Base-by-base conservation (phyloP, 2,888 invertebrate species). In the Clanis bilineata region DNA sequence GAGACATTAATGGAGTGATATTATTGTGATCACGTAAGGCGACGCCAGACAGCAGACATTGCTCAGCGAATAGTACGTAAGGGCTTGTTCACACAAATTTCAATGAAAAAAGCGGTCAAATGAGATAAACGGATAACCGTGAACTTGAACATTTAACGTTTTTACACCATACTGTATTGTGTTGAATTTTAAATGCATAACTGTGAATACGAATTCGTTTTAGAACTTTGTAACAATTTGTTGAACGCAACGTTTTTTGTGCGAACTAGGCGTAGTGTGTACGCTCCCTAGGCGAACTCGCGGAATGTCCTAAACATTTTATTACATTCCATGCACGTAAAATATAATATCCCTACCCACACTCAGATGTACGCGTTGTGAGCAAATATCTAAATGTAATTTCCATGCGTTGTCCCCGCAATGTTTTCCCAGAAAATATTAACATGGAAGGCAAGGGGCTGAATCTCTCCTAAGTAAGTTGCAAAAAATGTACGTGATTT, bases 401-500 rank as follows among this genome's bases (percentile, higher is more conserved):
- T 92, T 92, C 90, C 90, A 91, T 92, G 89, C 88, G 89, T 88
- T 88, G 91, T 91, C 91, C 90, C 90, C 89, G 87, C 91, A 90
- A 90, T 91, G 91, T 92, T 90, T 92, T 88, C 86, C 89, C 88
- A 88, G 86, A 91, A 91, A 91, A 92, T 91, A 92, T 92, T 91
- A 91, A 92, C 92, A 91, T 90, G 83, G 84, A 87, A 88, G 86
- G 87, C 85, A 89, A 88, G 90, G 89, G 91, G 87, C 90, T 89
- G 90, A 89, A 87, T 90, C 90, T 90, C 86, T 90, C 87, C 87
- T 92, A 91, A 92, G 92, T 92, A 92, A 92, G 91, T 92, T 92
- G 91, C 91, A 92, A 92, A 92, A 92, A 92, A 92, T 91, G 90
- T 92, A 92, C 92, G 92, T 92, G 92, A 92, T 92, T 92, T 92